phyloP scores from a whole-genome alignment of 1,140 invertebrate genomes.

The Drosophila biarmipes region DNA sequence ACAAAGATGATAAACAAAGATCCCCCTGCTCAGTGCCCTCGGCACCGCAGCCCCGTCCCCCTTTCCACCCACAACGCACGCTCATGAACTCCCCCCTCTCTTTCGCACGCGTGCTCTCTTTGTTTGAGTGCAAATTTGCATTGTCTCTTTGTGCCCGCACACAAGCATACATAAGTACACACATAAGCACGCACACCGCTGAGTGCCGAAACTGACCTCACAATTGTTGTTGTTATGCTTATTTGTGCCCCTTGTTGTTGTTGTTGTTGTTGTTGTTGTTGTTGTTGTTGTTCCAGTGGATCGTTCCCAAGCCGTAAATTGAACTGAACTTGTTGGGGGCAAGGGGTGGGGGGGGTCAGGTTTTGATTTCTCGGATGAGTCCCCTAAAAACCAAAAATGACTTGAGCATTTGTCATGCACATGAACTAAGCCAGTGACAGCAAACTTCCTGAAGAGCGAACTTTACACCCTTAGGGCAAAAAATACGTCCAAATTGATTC shows the following conservation, averaged over 20 bases:
- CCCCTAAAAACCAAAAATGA: neutral
- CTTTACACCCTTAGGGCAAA: too few relatives aligned
- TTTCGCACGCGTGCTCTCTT: constrained; percentile 17
- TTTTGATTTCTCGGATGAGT: constrained; percentile 6
- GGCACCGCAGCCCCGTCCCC: neutral
- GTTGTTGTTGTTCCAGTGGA: constrained; percentile 6
- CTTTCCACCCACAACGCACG: constrained; percentile 1
- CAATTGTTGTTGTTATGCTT: constrained; percentile 25
- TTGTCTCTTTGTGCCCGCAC: constrained; percentile 29
- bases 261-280: constrained; percentile 8
- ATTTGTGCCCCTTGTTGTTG: constrained; percentile 4
- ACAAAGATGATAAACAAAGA: constrained; percentile 34
- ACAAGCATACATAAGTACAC: constrained; percentile 1
- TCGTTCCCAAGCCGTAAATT: constrained; percentile 48
- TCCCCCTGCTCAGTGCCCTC: constrained; percentile 4
- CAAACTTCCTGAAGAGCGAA: too few relatives aligned
- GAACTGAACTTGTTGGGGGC: constrained; percentile 33
- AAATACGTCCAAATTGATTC: too few relatives aligned
- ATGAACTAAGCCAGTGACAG: too few relatives aligned
- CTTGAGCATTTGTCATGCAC: too few relatives aligned
- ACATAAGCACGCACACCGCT: constrained; percentile 20
- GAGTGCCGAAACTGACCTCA: constrained; percentile 57
- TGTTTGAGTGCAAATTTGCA: constrained; percentile 46
- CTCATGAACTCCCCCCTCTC: constrained; percentile 15
- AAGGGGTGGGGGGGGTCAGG: neutral